Evolutionary conservation across 53 echinoderm and acorn worm genomes (phyloP).

Genomic region (Temnopleurus reevesii): DNA sequence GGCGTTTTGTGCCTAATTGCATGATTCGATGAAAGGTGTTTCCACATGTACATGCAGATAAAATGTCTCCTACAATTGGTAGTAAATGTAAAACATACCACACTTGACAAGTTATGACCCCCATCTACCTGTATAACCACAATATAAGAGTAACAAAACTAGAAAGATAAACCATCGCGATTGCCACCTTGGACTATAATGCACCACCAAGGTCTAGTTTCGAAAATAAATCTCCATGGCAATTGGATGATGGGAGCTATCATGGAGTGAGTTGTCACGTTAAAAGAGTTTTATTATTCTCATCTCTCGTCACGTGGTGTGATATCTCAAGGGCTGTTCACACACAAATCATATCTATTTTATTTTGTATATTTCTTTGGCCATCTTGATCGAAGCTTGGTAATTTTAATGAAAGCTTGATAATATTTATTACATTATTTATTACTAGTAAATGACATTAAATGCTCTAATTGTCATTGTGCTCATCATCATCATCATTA

Average conservation of each 20-base stretch:
- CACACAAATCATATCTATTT: no score
- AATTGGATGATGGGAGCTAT: neutral
- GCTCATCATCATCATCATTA: no score
- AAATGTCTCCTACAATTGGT: no score
- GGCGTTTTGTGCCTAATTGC: no score
- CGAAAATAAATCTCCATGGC: constrained; percentile 11
- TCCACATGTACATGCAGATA: no score
- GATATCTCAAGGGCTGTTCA: neutral
- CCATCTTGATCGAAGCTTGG: no score
- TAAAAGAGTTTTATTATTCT: neutral
- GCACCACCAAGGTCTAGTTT: constrained; percentile 7
- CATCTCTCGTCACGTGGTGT: neutral
- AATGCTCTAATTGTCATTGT: no score
- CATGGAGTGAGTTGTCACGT: neutral
- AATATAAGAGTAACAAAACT: constrained; percentile 14
- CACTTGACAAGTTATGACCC: neutral
- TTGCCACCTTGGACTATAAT: constrained; percentile 1
- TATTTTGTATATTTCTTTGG: no score
- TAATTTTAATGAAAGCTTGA: no score
- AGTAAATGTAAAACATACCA: neutral
- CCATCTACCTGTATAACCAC: neutral
- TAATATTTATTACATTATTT: no score
- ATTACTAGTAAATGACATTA: no score
- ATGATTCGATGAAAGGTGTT: no score
- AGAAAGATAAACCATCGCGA: neutral